Conservation (phyloP, 2,888 invertebrate species). For the Drosophila mimetica region DNA sequence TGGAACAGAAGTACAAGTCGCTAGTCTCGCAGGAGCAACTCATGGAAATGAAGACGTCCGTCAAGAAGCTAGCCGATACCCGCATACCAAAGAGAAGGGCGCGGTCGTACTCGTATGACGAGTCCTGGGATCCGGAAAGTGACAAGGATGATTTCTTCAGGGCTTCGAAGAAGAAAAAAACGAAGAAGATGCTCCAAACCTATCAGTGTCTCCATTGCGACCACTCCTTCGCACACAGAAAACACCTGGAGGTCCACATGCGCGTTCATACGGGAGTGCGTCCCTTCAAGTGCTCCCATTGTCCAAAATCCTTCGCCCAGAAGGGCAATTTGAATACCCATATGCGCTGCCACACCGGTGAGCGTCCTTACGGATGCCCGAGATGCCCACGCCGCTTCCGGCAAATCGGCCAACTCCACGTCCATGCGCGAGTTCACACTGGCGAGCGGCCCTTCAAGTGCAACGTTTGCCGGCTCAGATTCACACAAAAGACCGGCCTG, state of each 20-base stretch:
- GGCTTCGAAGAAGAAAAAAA: neutral
- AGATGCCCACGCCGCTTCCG: conserved; percentile 2
- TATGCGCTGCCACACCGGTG: conserved; percentile 16
- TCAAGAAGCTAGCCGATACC: too few relatives aligned
- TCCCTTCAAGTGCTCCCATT: conserved; percentile 10
- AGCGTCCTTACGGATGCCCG: conserved; percentile 19
- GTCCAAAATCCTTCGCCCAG: neutral
- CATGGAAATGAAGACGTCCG: neutral
- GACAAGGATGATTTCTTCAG: neutral
- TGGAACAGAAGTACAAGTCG: neutral
- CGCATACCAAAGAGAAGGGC: neutral
- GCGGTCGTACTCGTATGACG: neutral
- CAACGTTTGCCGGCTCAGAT: neutral
- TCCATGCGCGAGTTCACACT: conserved; percentile 1
- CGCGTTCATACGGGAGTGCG: conserved; percentile 12
- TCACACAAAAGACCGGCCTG: neutral
- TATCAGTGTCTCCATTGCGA: neutral
- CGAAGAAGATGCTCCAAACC: too few relatives aligned
- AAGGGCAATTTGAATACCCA: conserved; percentile 8
- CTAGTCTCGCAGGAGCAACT: neutral
- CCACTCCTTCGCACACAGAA: neutral
- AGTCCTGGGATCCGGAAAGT: neutral
- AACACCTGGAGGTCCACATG: neutral
- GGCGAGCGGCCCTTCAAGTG: conserved; percentile 10
- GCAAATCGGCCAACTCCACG: neutral